Percentiles rank a stretch among this genome's conserved stretches.
phyloP scores from a whole-genome alignment of 1,140 invertebrate species.

The Manduca sexta region DNA sequence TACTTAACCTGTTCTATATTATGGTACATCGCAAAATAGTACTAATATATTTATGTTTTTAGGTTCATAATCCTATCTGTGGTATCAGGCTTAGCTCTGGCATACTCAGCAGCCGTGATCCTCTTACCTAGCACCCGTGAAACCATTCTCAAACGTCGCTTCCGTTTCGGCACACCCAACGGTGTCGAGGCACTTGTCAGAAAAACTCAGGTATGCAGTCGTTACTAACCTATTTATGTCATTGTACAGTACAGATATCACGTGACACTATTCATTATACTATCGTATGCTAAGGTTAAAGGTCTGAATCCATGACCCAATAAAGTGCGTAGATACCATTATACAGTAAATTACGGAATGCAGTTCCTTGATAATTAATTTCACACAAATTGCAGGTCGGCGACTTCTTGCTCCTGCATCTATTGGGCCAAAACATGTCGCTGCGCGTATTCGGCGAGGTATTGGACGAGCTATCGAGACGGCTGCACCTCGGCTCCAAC shows the following conservation, averaged over 20 bases:
- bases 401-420: constrained; percentile 87
- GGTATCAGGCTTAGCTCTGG: constrained; percentile 82
- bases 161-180: constrained; percentile 81
- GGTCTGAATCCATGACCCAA: too few species aligned
- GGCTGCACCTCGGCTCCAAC: constrained; percentile 80
- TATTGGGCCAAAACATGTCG: constrained; percentile 90
- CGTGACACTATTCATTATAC: too few species aligned
- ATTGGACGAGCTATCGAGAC: constrained; percentile 76
- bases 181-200: constrained; percentile 82
- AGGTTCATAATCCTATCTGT: constrained; percentile 87
- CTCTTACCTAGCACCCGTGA: constrained; percentile 86
- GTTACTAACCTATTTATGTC: too few species aligned
- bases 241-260: too few species aligned
- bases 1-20: background rate
- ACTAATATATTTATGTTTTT: constrained; percentile 8
- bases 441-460: constrained; percentile 85
- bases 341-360: background rate
- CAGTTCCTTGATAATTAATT: background rate
- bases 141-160: constrained; percentile 83
- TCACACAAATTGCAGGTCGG: constrained; percentile 76
- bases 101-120: constrained; percentile 87
- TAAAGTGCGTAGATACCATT: background rate
- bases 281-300: too few species aligned
- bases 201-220: constrained; percentile 80
- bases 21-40: background rate